phyloP scores from a whole-genome alignment of 2,888 invertebrate genomes.

The Macaria notata region DNA sequence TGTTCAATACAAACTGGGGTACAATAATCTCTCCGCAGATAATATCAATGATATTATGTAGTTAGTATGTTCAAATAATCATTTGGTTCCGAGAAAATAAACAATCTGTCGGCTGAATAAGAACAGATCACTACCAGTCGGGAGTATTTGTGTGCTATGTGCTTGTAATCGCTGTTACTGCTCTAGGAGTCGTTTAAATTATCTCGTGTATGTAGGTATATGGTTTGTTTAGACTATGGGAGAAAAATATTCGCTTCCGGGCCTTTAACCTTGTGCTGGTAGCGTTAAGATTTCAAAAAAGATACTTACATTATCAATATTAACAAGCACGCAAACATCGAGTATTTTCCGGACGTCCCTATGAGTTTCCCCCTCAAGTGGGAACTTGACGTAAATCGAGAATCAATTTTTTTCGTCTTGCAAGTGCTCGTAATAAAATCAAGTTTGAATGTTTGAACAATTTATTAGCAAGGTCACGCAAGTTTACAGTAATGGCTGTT shows the following conservation, averaged over 20 bases:
- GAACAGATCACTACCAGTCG: slow-evolving; percentile 7
- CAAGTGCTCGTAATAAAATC: slow-evolving; percentile 1
- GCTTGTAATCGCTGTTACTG: slow-evolving; percentile 2
- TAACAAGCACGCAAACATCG: no score
- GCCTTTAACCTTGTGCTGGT: neutral
- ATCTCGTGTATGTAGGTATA: slow-evolving; percentile 2
- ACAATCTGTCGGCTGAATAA: slow-evolving; percentile 7
- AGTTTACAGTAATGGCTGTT: slow-evolving; percentile 4
- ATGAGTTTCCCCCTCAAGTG: no score
- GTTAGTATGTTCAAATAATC: slow-evolving; percentile 8
- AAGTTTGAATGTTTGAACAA: slow-evolving; percentile 8
- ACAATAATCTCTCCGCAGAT: neutral
- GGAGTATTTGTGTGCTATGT: slow-evolving; percentile 9
- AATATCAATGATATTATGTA: slow-evolving; percentile 1
- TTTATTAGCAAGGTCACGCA: slow-evolving; percentile 12
- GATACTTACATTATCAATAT: no score
- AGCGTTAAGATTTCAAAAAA: no score
- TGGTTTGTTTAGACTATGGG: neutral
- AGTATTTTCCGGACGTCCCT: neutral
- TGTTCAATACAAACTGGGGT: neutral
- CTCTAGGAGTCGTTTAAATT: slow-evolving; percentile 1
- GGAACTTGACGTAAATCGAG: no score
- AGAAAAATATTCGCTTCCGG: neutral
- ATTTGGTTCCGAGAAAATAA: slow-evolving; percentile 18
- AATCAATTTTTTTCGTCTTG: no score